Conservation (phyloP, 2,113 vertebrate genomes). For the Stictonetta naevosa region DNA sequence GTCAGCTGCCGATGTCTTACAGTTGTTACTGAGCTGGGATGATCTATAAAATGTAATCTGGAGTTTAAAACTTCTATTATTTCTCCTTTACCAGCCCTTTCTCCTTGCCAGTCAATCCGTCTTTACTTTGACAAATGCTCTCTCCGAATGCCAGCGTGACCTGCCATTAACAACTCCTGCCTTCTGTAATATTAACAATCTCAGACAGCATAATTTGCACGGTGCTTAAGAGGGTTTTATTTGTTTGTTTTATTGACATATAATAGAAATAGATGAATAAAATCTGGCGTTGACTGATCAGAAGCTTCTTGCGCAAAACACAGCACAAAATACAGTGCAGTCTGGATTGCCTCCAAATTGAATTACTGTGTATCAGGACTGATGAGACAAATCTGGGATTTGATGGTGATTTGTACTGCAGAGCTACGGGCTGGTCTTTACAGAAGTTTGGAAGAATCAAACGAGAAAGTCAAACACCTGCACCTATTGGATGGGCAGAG, state of each 20-base stretch:
- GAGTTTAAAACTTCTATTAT: not conserved
- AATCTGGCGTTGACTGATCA: not conserved
- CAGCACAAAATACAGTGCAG: not conserved
- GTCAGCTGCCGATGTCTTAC: not conserved
- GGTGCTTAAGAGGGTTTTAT: not conserved
- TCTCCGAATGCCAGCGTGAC: not conserved
- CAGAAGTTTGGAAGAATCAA: not conserved
- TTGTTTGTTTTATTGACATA: not conserved
- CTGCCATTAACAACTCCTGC: not conserved
- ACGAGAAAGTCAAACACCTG: not conserved
- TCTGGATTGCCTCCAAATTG: not conserved
- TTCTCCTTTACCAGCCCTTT: not conserved
- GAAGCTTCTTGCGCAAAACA: not conserved
- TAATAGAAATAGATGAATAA: slow-evolving; percentile 4
- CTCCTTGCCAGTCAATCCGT: not conserved
- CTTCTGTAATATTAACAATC: not conserved
- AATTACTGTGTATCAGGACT: not conserved
- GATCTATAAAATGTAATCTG: not conserved
- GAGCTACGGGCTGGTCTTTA: not conserved
- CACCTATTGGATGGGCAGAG: not conserved
- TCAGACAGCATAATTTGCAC: not conserved
- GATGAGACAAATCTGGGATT: not conserved
- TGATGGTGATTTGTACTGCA: not conserved
- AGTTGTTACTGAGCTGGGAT: not conserved
- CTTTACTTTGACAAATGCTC: not conserved